Base-by-base conservation (phyloP, 2,113 vertebrate species). In the Elaphurus davidianus region DNA sequence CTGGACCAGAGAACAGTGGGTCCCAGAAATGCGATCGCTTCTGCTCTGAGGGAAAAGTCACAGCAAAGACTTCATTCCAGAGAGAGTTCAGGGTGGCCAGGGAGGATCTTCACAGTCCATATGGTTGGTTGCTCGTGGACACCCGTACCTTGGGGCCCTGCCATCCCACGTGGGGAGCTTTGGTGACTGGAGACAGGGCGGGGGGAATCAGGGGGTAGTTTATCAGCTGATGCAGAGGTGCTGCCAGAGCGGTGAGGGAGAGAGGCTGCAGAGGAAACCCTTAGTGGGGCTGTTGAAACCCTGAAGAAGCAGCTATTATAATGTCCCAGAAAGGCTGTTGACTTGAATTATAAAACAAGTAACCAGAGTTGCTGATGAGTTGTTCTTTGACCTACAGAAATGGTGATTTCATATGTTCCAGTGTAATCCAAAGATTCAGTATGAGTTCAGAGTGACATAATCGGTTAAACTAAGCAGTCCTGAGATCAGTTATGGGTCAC, bases 31-130 rank as follows among this genome's bases (percentile, higher is more conserved):
- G 11, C 13, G 74, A 67, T 71, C 71, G 60, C 64, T n/a, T 83
- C 74, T 90, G 71, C 88, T 94, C n/a, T 62, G 71, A 91, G 74
- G 82, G 62, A 62, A 90, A 67, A 71, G n/a, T 30, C 30, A 40
- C 6, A n/a, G 59, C 33, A 27, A 67, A 90, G 84, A 67, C 57
- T 54, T 67, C 9, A 7, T 45, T 81, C 78, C 33, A 50, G 50
- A 81, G 52, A 96, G 40, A 87, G n/a, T 30, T 76, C 50, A 40
- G 21, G 13, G 9, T 23, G 47, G 55, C 45, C 85, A 82, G n/a
- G 27, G 52, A 36, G 62, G n/a, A 33, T 50, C 54, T 14, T 79
- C 30, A 27, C 28, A 13, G 2, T 33, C 14, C 36, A 55, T 30
- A 16, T 0, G 19, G 17, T 30, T 62, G 57, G 3, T 33, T 59